Percentiles rank a stretch among this genome's conserved stretches.
Conservation (phyloP, 2,113 vertebrate genomes). For the Ornithorhynchus anatinus region DNA sequence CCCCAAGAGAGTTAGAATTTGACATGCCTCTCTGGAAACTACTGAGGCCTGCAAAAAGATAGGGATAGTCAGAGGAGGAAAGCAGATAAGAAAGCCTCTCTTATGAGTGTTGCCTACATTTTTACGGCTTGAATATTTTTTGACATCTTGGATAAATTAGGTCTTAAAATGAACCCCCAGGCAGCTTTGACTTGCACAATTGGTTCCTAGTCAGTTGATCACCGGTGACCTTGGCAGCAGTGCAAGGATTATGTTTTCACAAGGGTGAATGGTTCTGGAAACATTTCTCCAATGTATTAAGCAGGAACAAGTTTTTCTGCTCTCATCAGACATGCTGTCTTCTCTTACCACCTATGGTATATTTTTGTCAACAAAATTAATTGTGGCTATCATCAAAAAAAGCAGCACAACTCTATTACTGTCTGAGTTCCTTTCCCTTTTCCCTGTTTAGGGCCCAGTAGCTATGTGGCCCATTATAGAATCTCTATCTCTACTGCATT, state of each 20-base stretch:
- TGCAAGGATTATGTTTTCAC: constrained; percentile 25
- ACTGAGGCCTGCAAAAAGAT: neutral
- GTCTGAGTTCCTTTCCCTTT: neutral
- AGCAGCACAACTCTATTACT: neutral
- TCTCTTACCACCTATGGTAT: constrained; percentile 8
- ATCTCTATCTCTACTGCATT: neutral
- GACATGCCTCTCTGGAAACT: neutral
- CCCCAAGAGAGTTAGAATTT: neutral
- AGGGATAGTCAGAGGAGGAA: neutral
- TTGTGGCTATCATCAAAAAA: constrained; percentile 13
- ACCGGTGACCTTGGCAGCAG: constrained; percentile 24
- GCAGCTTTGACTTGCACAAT: neutral
- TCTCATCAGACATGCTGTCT: neutral
- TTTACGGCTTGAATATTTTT: constrained; percentile 8
- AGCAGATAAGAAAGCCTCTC: neutral
- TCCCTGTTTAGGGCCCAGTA: neutral
- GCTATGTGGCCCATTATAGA: neutral
- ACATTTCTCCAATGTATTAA: constrained; percentile 19
- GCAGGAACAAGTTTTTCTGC: constrained; percentile 3
- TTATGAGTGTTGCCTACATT: constrained; percentile 18
- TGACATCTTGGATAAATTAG: constrained; percentile 30
- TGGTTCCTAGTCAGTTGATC: constrained; percentile 15
- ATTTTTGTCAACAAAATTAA: constrained; percentile 41
- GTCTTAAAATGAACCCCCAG: neutral
- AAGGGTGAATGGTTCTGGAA: neutral